Percentiles rank a stretch among this genome's conserved stretches.
These are phyloP conservation scores for Holcopasites calliopsidis DNA, from an alignment of 1,140 invertebrate genomes.

Conservation along the genomic window DNA sequence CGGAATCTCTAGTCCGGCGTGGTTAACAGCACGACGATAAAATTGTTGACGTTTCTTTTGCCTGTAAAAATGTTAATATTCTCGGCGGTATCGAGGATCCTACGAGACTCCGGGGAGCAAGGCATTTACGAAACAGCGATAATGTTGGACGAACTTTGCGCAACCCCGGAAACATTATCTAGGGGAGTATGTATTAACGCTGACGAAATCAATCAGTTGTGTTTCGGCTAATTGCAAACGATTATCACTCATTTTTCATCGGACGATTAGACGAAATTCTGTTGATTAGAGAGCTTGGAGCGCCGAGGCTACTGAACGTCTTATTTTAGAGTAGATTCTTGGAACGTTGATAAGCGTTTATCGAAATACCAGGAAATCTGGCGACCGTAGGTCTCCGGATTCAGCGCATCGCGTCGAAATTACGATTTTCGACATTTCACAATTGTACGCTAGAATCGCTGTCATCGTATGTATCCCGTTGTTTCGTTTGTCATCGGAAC, in stretches of 20 bases:
- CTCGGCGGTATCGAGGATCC: neutral
- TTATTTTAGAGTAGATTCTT: neutral
- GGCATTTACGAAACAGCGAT: constrained; percentile 7
- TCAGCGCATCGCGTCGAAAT: too few relatives aligned
- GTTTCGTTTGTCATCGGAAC: too few relatives aligned
- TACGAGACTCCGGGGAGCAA: neutral
- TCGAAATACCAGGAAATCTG: constrained; percentile 1
- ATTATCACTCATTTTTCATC: neutral
- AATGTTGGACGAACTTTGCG: neutral
- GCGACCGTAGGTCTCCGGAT: too few relatives aligned
- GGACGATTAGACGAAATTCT: neutral
- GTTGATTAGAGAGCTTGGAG: neutral
- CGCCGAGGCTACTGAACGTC: neutral
- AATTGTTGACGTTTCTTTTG: neutral
- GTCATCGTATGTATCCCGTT: too few relatives aligned
- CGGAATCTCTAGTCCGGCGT: neutral
- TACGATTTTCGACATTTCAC: too few relatives aligned
- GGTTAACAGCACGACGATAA: neutral
- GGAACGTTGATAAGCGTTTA: neutral
- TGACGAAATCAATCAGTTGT: neutral
- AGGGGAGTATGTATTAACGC: neutral
- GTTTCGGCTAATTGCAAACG: constrained; percentile 7
- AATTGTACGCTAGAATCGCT: too few relatives aligned
- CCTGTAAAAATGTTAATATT: neutral
- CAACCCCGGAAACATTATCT: constrained; percentile 11